Evolutionary conservation across 2,113 vertebrate genomes (phyloP).

Genomic region (Notothenia coriiceps): DNA sequence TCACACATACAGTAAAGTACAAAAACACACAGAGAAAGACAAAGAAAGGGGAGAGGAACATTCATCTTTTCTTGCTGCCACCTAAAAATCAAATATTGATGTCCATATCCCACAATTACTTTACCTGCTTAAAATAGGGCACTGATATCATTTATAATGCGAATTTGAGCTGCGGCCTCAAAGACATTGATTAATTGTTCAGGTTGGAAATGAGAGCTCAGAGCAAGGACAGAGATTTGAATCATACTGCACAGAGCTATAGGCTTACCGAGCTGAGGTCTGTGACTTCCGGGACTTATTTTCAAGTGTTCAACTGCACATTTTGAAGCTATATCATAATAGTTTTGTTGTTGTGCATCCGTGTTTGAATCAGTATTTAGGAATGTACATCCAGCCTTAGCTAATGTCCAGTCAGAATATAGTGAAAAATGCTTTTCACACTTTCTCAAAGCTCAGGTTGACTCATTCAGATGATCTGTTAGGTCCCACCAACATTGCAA

Average conservation of each 20-base stretch:
- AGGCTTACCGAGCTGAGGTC: conserved; percentile 9
- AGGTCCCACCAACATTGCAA: not conserved
- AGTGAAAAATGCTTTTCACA: not conserved
- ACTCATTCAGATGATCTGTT: not conserved
- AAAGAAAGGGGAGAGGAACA: conserved; percentile 21
- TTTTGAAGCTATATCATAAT: not conserved
- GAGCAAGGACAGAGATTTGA: conserved; percentile 70
- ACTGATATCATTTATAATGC: conserved; percentile 77
- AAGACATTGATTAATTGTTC: conserved; percentile 81
- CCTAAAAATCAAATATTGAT: conserved; percentile 80
- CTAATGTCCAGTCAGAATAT: not conserved
- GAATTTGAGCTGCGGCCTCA: conserved; percentile 73
- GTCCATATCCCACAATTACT: conserved; percentile 70
- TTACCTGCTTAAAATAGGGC: conserved; percentile 78
- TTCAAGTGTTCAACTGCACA: conserved; percentile 4
- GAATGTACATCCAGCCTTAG: not conserved
- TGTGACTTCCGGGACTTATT: not conserved
- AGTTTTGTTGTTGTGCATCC: not conserved
- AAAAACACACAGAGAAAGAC: conserved; percentile 2
- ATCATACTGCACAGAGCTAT: conserved; percentile 34
- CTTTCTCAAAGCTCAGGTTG: not conserved
- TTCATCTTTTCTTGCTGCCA: conserved; percentile 55
- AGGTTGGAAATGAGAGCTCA: conserved; percentile 71
- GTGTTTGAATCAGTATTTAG: not conserved
- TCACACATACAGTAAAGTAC: conserved; percentile 31